Evolutionary conservation across 2,797 vertebrate species (phyloP).

Genomic region (Anolis apletophallus): DNA sequence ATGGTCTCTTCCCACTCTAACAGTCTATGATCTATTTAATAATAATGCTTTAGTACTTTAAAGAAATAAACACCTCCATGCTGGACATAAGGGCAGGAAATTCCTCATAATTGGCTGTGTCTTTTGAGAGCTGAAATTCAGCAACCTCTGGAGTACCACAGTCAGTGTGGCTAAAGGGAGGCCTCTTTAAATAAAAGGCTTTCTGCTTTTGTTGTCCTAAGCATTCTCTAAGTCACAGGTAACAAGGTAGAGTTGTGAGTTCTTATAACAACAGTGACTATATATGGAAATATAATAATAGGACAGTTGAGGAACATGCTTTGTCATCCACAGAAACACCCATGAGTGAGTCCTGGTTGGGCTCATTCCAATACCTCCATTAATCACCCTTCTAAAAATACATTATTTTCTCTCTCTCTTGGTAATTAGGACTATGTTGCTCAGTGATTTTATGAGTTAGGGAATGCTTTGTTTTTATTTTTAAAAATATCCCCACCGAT

Average conservation of each 20-base stretch:
- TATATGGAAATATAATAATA: slow-evolving; percentile 41
- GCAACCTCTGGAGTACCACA: neutral
- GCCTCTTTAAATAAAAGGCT: neutral
- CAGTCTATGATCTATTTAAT: too few species aligned
- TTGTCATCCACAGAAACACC: slow-evolving; percentile 25
- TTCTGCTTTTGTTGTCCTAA: slow-evolving; percentile 5
- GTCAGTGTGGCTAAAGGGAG: neutral
- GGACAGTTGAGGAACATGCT: slow-evolving; percentile 2
- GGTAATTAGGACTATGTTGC: neutral
- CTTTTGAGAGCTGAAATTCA: neutral
- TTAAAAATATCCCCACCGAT: neutral
- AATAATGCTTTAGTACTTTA: too few species aligned
- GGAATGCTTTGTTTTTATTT: neutral
- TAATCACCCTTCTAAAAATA: neutral
- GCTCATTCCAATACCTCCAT: neutral
- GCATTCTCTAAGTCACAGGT: slow-evolving; percentile 15
- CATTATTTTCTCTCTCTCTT: neutral
- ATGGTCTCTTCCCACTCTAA: too few species aligned
- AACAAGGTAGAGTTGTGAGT: slow-evolving; percentile 19
- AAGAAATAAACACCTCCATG: too few species aligned
- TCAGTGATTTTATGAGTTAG: neutral
- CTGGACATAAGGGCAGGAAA: too few species aligned
- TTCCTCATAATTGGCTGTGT: neutral
- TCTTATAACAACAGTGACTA: slow-evolving; percentile 29
- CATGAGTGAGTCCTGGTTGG: slow-evolving; percentile 8